phyloP scores from a whole-genome alignment of 2,888 invertebrate genomes.

The Drosophila setosimentum region DNA sequence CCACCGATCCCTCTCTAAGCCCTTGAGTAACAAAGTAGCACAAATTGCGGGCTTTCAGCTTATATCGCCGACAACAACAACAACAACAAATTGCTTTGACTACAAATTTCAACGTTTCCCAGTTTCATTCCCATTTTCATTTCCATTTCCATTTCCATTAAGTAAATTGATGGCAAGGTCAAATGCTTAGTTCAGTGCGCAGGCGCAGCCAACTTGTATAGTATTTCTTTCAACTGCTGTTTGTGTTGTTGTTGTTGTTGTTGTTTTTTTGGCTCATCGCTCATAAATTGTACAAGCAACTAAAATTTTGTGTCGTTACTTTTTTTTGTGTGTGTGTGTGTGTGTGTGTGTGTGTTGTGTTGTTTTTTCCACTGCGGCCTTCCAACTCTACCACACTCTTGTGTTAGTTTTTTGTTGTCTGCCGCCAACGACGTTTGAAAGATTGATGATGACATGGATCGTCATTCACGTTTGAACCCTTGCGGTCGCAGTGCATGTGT shows the following conservation, averaged over 20 bases:
- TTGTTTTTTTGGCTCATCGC: constrained; percentile 33
- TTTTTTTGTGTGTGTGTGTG: background rate
- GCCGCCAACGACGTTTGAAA: constrained; percentile 55
- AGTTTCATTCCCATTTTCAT: constrained; percentile 56
- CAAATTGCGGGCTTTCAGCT: constrained; percentile 71
- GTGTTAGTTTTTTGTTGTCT: constrained; percentile 42
- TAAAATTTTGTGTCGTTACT: constrained; percentile 22
- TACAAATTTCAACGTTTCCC: constrained; percentile 54
- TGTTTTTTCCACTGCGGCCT: background rate
- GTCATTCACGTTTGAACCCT: constrained; percentile 52
- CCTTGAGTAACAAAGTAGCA: constrained; percentile 66
- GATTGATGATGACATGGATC: constrained; percentile 56
- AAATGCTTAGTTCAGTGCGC: constrained; percentile 70
- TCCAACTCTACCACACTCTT: background rate
- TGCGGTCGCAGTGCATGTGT: constrained; percentile 37
- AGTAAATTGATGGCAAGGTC: constrained; percentile 81
- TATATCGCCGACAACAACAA: constrained; percentile 46
- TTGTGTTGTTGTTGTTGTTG: constrained; percentile 14
- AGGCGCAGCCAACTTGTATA: constrained; percentile 59
- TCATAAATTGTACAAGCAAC: constrained; percentile 50
- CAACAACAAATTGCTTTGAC: constrained; percentile 25
- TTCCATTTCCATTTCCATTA: constrained; percentile 62
- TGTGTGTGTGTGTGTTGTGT: background rate
- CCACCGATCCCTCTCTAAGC: background rate
- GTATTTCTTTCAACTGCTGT: constrained; percentile 7